Conservation (phyloP, 1,140 invertebrate species). For the Rhizoglyphus robini region DNA sequence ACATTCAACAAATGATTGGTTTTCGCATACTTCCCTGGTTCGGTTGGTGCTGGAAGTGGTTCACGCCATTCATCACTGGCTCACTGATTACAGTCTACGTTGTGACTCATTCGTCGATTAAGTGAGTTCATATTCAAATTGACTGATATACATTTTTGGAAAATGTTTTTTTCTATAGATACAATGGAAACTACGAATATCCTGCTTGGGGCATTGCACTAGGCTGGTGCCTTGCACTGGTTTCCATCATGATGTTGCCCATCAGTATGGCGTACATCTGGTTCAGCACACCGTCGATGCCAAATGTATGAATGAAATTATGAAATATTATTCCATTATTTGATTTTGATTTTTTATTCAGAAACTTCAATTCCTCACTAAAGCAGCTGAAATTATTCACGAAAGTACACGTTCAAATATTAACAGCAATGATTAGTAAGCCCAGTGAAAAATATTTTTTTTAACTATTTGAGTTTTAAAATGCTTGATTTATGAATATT, state of each 20-base stretch:
- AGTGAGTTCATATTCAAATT: conserved; percentile 28
- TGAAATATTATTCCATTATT: no score
- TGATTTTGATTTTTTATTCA: no score
- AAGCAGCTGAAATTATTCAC: no score
- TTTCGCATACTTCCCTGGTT: conserved; percentile 37
- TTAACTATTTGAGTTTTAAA: no score
- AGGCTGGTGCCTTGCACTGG: conserved; percentile 47
- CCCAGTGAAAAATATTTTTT: no score
- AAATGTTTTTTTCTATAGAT: conserved; percentile 8
- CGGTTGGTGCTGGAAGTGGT: conserved; percentile 41
- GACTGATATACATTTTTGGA: neutral
- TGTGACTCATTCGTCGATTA: conserved; percentile 39
- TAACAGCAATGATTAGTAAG: no score
- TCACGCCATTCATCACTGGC: conserved; percentile 38
- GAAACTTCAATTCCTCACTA: no score
- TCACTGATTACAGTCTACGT: conserved; percentile 46
- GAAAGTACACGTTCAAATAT: no score
- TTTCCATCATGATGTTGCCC: conserved; percentile 47
- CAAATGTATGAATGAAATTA: no score
- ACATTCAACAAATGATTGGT: conserved; percentile 43
- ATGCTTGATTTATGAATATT: no score
- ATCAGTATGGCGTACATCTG: conserved; percentile 42
- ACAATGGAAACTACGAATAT: conserved; percentile 40
- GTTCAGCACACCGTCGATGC: conserved; percentile 28
- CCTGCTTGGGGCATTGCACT: conserved; percentile 47